Percentiles rank a stretch among this genome's conserved stretches.
Conservation (phyloP, 2,888 invertebrate genomes). For the Drosophila siamana region DNA sequence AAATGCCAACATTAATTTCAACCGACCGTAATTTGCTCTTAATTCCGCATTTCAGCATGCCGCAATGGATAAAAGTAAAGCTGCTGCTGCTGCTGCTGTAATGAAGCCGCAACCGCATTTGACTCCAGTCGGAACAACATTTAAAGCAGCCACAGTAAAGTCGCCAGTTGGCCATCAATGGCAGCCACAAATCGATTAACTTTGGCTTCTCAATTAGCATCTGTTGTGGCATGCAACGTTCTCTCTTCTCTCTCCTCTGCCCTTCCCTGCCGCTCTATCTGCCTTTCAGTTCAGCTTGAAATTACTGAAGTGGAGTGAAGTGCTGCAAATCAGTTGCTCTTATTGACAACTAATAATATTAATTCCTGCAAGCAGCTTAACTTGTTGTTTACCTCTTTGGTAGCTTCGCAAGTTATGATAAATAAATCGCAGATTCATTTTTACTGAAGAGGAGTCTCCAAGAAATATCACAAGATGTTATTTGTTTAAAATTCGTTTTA, state of each 20-base stretch:
- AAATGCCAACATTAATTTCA: not conserved
- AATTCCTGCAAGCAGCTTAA: not conserved
- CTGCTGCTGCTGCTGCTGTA: conserved; percentile 4
- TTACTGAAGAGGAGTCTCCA: too few relatives aligned
- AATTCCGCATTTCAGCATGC: conserved; percentile 2
- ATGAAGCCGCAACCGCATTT: conserved; percentile 41
- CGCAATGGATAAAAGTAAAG: conserved; percentile 30
- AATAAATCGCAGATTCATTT: too few relatives aligned
- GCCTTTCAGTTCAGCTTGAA: not conserved
- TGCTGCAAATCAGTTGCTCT: not conserved
- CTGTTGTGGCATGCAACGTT: conserved; percentile 36
- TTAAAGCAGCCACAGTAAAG: conserved; percentile 52
- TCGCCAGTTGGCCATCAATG: conserved; percentile 4
- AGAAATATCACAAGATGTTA: too few relatives aligned
- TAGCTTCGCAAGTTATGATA: too few relatives aligned
- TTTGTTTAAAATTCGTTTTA: too few relatives aligned
- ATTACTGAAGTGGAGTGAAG: not conserved
- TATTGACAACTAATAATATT: conserved; percentile 24
- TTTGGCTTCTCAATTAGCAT: conserved; percentile 76
- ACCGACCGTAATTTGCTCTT: conserved; percentile 4
- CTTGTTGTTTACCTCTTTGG: too few relatives aligned
- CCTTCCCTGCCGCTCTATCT: not conserved
- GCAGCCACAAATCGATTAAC: conserved; percentile 74
- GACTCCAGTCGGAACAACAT: conserved; percentile 41
- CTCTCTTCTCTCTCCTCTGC: not conserved